Percentiles rank a stretch among this genome's conserved stretches.
phyloP scores from a whole-genome alignment of 2,113 vertebrate species.

The Rousettus leschenaultii region DNA sequence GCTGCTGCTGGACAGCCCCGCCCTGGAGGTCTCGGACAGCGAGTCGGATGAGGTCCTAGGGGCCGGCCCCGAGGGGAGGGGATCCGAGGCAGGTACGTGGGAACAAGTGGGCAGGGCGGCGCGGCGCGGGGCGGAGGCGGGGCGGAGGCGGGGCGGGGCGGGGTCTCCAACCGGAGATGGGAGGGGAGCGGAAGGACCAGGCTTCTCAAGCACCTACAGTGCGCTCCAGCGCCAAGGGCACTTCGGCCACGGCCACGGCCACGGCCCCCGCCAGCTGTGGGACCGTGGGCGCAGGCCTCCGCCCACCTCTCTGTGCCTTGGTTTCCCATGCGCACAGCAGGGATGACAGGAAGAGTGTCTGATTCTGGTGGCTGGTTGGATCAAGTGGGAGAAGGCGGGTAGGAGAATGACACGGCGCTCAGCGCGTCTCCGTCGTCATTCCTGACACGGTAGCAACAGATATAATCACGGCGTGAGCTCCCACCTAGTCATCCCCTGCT shows the following conservation, averaged over 20 bases:
- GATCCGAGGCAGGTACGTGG: slow-evolving; percentile 73
- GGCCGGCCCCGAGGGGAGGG: slow-evolving; percentile 19
- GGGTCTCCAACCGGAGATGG: neutral
- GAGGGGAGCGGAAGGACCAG: neutral
- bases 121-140: too few relatives aligned
- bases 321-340: neutral
- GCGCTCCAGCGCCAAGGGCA: neutral
- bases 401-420: neutral
- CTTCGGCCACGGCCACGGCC: neutral
- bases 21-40: slow-evolving; percentile 82
- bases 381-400: accelerated
- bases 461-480: accelerated
- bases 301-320: neutral
- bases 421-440: accelerated
- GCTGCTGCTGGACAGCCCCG: slow-evolving; percentile 54
- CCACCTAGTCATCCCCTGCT: too few relatives aligned
- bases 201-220: neutral
- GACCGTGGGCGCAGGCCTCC: neutral
- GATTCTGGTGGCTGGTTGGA: neutral
- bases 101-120: neutral
- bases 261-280: neutral
- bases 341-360: too few relatives aligned
- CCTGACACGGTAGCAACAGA: neutral
- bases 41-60: slow-evolving; percentile 73
- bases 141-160: too few relatives aligned